Conservation (phyloP, 2,113 vertebrate genomes). For the Crypturellus undulatus region DNA sequence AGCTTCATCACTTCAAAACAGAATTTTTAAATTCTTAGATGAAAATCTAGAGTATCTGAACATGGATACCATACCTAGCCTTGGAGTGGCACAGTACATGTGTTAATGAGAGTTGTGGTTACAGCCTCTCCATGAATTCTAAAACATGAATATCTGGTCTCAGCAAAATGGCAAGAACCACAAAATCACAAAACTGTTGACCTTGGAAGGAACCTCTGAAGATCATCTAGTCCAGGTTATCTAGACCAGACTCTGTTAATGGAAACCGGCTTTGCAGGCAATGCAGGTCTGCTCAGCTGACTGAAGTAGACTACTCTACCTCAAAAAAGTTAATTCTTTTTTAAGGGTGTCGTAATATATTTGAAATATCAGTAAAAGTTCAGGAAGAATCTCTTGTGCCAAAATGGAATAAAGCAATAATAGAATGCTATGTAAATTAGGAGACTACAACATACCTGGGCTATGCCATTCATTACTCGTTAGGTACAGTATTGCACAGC, state of each 20-base stretch:
- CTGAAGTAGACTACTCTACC: neutral
- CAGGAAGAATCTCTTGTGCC: neutral
- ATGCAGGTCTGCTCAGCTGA: neutral
- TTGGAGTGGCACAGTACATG: neutral
- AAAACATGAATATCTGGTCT: neutral
- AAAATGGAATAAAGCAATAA: neutral
- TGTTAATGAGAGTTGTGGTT: neutral
- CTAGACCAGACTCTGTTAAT: neutral
- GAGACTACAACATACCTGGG: neutral
- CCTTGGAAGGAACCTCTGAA: neutral
- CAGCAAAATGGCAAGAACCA: neutral
- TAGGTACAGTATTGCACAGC: neutral
- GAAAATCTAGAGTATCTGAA: neutral
- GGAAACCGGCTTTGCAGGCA: neutral
- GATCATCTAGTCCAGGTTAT: neutral
- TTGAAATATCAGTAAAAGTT: neutral
- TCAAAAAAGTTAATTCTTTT: too few relatives aligned
- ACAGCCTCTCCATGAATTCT: neutral
- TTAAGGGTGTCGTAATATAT: neutral
- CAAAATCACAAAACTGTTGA: neutral
- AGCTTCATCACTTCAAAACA: neutral
- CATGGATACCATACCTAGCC: too few relatives aligned
- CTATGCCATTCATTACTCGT: neutral
- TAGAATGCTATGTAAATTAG: rapidly evolving
- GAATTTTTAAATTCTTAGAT: neutral